These are phyloP conservation scores for Antheraea yamamai DNA, from an alignment of 2,888 invertebrate genomes.

Conservation along the genomic window DNA sequence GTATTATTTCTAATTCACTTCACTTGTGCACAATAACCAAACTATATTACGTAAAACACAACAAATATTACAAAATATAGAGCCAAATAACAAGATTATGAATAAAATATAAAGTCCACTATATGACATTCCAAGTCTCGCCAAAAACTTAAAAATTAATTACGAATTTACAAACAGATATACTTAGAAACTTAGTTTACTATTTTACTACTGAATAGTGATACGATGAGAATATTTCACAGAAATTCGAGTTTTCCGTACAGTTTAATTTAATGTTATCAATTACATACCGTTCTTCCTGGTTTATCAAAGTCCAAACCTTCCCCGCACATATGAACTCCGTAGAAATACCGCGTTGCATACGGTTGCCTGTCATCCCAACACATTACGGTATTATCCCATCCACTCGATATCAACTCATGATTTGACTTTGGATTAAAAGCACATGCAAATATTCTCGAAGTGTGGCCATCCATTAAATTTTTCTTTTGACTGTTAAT, in stretches of 20 bases:
- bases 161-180: background rate
- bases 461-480: conserved; percentile 82
- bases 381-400: conserved; percentile 85
- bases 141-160: too few species aligned
- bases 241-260: background rate
- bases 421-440: conserved; percentile 85
- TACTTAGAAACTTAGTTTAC: background rate
- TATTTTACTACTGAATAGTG: background rate
- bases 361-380: conserved; percentile 86
- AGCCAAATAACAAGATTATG: too few species aligned
- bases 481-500: conserved; percentile 70
- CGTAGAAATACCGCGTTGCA: conserved; percentile 80
- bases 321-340: conserved; percentile 85
- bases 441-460: conserved; percentile 84
- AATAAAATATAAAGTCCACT: too few species aligned
- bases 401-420: conserved; percentile 86
- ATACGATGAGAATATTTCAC: background rate
- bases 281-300: conserved; percentile 80
- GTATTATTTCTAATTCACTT: too few species aligned
- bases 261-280: background rate
- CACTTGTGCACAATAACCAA: too few species aligned
- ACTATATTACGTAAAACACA: too few species aligned
- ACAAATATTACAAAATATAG: too few species aligned
- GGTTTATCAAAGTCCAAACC: conserved; percentile 84
- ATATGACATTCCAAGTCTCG: too few species aligned